Evolutionary conservation across 2,888 invertebrate genomes (phyloP).

Genomic region (Trissolcus japonicus): DNA sequence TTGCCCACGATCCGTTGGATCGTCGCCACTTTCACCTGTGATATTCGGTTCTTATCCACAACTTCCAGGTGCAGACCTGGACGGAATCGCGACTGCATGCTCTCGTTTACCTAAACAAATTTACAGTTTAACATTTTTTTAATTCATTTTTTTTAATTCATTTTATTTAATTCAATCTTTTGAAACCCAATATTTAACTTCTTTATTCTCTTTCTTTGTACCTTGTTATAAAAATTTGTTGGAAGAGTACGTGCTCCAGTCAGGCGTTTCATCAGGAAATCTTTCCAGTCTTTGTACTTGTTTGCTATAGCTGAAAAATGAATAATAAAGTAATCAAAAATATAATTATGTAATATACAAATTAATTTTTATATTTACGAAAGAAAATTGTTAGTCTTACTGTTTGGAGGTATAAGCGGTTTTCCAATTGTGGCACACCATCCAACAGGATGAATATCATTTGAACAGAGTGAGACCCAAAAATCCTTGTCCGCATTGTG

Average conservation of each 20-base stretch:
- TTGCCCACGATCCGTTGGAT: constrained; percentile 95
- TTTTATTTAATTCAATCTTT: no score
- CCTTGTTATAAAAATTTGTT: constrained; percentile 92
- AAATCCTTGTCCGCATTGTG: constrained; percentile 93
- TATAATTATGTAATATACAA: not conserved
- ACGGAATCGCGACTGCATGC: constrained; percentile 88
- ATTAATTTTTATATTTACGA: no score
- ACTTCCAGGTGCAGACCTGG: constrained; percentile 93
- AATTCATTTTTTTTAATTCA: no score
- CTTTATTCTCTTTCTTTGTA: constrained; percentile 68
- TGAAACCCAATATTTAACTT: no score
- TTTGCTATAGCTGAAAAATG: constrained; percentile 84
- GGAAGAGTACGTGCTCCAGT: constrained; percentile 97
- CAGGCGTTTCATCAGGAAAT: constrained; percentile 92
- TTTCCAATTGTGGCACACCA: constrained; percentile 98
- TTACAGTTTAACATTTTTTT: no score
- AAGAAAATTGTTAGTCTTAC: constrained; percentile 73
- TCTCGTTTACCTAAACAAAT: constrained; percentile 78
- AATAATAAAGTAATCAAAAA: no score
- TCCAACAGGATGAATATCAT: constrained; percentile 97
- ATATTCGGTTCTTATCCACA: constrained; percentile 96
- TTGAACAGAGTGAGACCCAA: constrained; percentile 96
- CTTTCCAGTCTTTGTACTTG: constrained; percentile 97
- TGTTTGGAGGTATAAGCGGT: constrained; percentile 94
- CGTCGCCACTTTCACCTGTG: constrained; percentile 89